These are phyloP conservation scores for Rhyacichthys aspro DNA, from an alignment of 2,797 vertebrate species.

Conservation along the genomic window DNA sequence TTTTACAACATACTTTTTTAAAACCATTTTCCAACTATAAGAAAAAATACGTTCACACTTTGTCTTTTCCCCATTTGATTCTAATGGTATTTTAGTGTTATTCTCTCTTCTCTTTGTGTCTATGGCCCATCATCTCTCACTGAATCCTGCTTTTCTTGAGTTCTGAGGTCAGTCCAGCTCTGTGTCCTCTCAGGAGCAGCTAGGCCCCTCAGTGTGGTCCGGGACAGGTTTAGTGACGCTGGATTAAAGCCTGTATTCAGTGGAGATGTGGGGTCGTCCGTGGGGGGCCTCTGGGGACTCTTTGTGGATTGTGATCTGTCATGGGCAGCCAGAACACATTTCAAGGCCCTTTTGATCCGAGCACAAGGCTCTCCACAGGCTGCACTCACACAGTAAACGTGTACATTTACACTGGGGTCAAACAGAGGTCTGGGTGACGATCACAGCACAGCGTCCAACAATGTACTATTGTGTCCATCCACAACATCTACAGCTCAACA, in stretches of 20 bases:
- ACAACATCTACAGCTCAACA: too few species aligned
- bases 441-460: slow-evolving; percentile 19
- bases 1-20: too few species aligned
- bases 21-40: too few species aligned
- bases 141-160: too few species aligned
- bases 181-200: too few species aligned
- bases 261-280: slow-evolving; percentile 56
- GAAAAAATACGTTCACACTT: too few species aligned
- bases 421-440: slow-evolving; percentile 33
- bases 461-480: background rate
- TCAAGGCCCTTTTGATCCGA: slow-evolving; percentile 60
- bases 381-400: slow-evolving; percentile 24
- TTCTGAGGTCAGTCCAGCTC: too few species aligned
- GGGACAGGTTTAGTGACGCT: slow-evolving; percentile 44
- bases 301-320: slow-evolving; percentile 65
- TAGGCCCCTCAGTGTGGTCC: background rate
- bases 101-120: too few species aligned
- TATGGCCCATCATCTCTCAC: too few species aligned
- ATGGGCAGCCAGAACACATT: slow-evolving; percentile 65
- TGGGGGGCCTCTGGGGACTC: slow-evolving; percentile 45
- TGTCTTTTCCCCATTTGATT: too few species aligned
- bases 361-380: slow-evolving; percentile 52
- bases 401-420: slow-evolving; percentile 43
- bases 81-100: too few species aligned
- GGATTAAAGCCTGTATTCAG: slow-evolving; percentile 68